phyloP scores from a whole-genome alignment of 2,797 vertebrate species.

The Molothrus aeneus region DNA sequence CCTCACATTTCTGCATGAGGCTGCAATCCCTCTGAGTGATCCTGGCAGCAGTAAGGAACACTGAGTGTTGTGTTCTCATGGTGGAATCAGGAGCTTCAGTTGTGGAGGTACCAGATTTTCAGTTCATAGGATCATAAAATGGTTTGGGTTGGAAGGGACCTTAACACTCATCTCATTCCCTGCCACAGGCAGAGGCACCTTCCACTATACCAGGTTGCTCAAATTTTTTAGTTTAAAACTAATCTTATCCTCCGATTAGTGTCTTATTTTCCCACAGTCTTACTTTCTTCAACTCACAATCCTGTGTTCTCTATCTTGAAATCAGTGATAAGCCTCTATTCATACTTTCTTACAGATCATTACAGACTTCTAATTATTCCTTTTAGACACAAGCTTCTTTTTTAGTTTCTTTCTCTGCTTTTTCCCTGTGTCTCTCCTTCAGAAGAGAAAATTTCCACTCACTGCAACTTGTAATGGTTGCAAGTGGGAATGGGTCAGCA shows the following conservation, averaged over 20 bases:
- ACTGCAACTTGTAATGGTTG: background rate
- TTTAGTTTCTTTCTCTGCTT: background rate
- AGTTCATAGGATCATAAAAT: background rate
- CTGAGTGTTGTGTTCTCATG: background rate
- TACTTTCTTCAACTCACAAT: background rate
- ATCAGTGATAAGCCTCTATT: conserved; percentile 44
- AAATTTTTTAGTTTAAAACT: conserved; percentile 1
- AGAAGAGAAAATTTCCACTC: conserved; percentile 12
- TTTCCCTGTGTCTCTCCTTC: background rate
- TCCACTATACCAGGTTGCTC: background rate
- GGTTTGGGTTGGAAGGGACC: background rate
- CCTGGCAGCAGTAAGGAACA: background rate
- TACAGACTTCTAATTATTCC: conserved; percentile 32
- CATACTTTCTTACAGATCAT: conserved; percentile 7
- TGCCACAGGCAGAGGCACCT: background rate
- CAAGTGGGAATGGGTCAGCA: background rate
- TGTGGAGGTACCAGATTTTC: background rate
- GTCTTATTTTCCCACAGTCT: background rate
- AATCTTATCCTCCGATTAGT: conserved; percentile 13
- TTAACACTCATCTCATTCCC: fast-evolving
- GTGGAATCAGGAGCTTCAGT: background rate
- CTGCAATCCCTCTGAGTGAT: conserved; percentile 1
- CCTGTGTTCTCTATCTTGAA: conserved; percentile 3
- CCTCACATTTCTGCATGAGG: background rate
- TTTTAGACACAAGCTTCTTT: background rate